These are phyloP conservation scores for Artemia franciscana DNA, from an alignment of 1,140 invertebrate genomes.

Conservation along the genomic window DNA sequence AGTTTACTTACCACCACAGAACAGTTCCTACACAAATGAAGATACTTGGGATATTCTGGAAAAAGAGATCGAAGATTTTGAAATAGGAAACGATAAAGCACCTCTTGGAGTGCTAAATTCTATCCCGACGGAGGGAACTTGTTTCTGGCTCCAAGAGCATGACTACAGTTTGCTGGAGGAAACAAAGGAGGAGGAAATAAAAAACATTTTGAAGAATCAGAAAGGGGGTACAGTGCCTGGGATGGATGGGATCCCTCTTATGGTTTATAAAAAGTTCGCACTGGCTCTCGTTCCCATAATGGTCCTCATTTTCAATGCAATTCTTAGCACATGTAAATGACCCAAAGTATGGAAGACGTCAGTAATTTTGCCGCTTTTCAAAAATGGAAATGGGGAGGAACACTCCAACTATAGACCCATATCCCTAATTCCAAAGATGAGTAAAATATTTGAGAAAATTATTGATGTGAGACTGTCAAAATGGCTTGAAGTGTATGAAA, in stretches of 20 bases:
- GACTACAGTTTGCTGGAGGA: neutral
- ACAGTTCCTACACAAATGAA: too few relatives aligned
- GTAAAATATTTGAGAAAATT: neutral
- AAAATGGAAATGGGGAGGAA: neutral
- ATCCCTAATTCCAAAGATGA: neutral
- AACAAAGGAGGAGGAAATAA: neutral
- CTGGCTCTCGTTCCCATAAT: neutral
- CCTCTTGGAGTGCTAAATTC: neutral
- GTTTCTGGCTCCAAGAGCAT: neutral
- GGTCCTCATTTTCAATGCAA: neutral
- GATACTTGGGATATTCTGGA: too few relatives aligned
- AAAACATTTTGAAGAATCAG: neutral
- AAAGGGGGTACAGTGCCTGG: neutral
- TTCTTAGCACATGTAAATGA: neutral
- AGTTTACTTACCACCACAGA: too few relatives aligned
- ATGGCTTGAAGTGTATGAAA: neutral
- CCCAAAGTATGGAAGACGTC: neutral
- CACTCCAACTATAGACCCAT: neutral
- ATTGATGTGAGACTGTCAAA: neutral
- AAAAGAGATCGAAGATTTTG: too few relatives aligned
- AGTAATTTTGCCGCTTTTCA: neutral
- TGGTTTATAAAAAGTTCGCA: neutral
- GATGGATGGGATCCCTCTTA: neutral
- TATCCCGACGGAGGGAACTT: neutral
- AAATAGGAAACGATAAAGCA: neutral